Evolutionary conservation across 2,113 vertebrate genomes (phyloP), one percentile per base, ranked within the genome.

Genomic region (Gadus macrocephalus): DNA sequence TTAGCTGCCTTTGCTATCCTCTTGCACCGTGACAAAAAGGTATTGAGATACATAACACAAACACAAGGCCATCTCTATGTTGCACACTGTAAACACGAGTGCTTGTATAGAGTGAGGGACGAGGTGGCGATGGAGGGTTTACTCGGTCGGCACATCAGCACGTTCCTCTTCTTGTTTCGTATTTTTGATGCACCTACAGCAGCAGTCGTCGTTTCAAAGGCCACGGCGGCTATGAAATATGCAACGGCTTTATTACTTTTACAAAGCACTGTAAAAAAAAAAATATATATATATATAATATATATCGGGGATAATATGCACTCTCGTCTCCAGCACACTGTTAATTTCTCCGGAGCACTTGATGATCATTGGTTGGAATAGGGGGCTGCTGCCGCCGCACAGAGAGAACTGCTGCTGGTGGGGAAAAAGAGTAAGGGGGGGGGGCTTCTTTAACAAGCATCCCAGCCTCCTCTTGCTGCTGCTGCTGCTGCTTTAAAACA

Each of bases 351-450:
- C 27, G 58, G 59, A 85, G 78, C 83, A 86, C 78, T 84, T 88
- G 85, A 89, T 83, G 85, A 87, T 89, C 77, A 89, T 88, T 86
- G 85, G 79, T 85, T 87, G 77, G 83, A 89, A 90, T 86, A 82
- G 80, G 83, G 82, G 9, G 7, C n/a, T n/a, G 4, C 60, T 20
- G 9, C 20, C n/a, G 9, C 78, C 62, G 72, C 80, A 73, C 84
- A 81, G 80, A 81, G 76, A 81, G 82, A 83, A 78, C 62, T 0
- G 65, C 75, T 73, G 77, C 74, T 55, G 53, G 53, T 15, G 53
- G 53, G 53, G 53, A 55, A 16, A 16, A 16, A 55, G 14, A 12
- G 53, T 15, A 1, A 11, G 31, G 77, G 68, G 85, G 73, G 76
- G 74, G 72, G 71, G 84, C 79, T 86, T 84, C 80, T 87, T 87